Evolutionary conservation across 1,140 invertebrate genomes (phyloP).

Genomic region (Berghia stephanieae): DNA sequence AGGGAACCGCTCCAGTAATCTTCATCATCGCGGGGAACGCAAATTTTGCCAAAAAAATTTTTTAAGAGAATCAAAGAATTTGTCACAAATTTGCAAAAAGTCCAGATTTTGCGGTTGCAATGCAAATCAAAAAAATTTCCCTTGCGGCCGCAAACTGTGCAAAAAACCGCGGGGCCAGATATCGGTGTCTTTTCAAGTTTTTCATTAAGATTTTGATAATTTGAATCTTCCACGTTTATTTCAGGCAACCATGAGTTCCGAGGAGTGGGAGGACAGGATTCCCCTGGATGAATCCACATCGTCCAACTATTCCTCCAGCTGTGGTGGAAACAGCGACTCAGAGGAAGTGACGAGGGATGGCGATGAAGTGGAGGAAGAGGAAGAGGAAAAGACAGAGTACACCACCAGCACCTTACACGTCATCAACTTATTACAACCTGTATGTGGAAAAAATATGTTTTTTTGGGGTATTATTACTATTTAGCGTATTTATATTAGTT

Average conservation of each 20-base stretch:
- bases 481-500: too few species aligned
- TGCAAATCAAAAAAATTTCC: too few species aligned
- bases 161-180: too few species aligned
- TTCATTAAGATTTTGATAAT: neutral
- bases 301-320: constrained; percentile 50
- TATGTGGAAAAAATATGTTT: constrained; percentile 44
- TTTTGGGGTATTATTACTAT: too few species aligned
- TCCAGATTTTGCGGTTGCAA: too few species aligned
- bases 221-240: neutral
- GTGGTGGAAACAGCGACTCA: constrained; percentile 34
- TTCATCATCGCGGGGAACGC: too few species aligned
- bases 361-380: constrained; percentile 32
- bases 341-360: constrained; percentile 47
- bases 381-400: constrained; percentile 32
- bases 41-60: too few species aligned
- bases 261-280: constrained; percentile 59
- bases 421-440: constrained; percentile 58
- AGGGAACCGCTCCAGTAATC: too few species aligned
- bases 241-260: constrained; percentile 55
- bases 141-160: too few species aligned
- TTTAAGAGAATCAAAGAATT: too few species aligned
- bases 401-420: constrained; percentile 48
- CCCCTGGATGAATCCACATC: constrained; percentile 59
- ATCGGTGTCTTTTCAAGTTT: neutral
- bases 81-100: too few species aligned